Percentiles rank a stretch among this genome's conserved stretches.
These are phyloP conservation scores for Drosophila kambysellisi DNA, from an alignment of 2,888 invertebrate species.

Conservation along the genomic window DNA sequence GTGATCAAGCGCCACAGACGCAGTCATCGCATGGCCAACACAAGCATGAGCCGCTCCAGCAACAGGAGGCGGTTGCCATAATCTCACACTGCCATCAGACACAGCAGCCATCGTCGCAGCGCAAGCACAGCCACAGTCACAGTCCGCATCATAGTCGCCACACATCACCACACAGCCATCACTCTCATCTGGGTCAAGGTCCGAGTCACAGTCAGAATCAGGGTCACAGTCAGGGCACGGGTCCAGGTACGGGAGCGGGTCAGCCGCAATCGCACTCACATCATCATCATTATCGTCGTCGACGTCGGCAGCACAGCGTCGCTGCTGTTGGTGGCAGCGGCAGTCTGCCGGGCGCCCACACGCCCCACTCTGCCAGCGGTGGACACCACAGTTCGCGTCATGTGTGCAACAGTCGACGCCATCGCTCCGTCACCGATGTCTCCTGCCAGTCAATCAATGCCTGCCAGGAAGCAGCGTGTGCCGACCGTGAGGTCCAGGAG, in stretches of 20 bases:
- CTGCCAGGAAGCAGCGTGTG: conserved; percentile 82
- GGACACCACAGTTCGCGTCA: conserved; percentile 38
- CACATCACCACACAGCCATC: conserved; percentile 81
- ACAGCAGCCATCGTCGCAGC: conserved; percentile 67
- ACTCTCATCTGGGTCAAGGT: conserved; percentile 54
- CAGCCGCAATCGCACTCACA: conserved; percentile 59
- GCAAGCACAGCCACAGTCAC: conserved; percentile 75
- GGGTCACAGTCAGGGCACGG: conserved; percentile 46
- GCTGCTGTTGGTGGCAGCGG: conserved; percentile 70
- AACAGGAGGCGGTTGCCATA: conserved; percentile 49
- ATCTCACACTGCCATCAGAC: conserved; percentile 68
- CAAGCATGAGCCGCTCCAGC: conserved; percentile 60
- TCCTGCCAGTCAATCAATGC: conserved; percentile 80
- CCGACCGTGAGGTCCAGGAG: conserved; percentile 84
- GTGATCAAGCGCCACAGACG: conserved; percentile 82
- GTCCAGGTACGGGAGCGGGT: conserved; percentile 50
- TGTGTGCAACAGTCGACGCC: conserved; percentile 81
- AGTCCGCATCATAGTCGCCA: conserved; percentile 78
- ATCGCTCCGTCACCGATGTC: conserved; percentile 84
- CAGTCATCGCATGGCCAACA: conserved; percentile 61
- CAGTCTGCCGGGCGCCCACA: conserved; percentile 74
- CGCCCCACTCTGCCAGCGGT: conserved; percentile 49
- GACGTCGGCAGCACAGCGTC: conserved; percentile 62
- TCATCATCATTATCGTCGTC: conserved; percentile 71
- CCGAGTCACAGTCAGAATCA: conserved; percentile 40